Base-by-base conservation (phyloP, 2,113 vertebrate genomes). In the Tachuris rubrigastra region DNA sequence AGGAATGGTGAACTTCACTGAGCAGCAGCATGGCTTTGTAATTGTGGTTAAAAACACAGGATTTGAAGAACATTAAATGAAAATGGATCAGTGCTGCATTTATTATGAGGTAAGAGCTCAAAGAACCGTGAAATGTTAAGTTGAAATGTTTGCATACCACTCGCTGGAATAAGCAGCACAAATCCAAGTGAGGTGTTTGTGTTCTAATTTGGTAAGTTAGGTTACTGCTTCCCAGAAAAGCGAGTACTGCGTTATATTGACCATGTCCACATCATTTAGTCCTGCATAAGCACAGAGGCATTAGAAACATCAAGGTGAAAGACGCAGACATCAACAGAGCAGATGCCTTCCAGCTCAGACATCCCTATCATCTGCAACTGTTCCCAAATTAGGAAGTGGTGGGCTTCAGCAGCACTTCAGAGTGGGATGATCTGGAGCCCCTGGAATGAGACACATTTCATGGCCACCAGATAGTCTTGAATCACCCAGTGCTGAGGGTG, bases 351-450 rank as follows among this genome's bases (percentile, higher is more conserved):
- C 79, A 44, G 87, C 91, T 90, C 76, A 55, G 95, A 30, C 16
- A 1, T 74, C 52, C 14, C 41, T 30, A 12, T 68, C 68, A 46
- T 65, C 81, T 21, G 31, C 49, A 25, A 0, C n/a, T 0, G 3
- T 46, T 93, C 62, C 96, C 97, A 92, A 91, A 81, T 94, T 83
- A 72, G 97, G 96, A 91, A 94, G 66, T 1, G 31, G 67, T 95
- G 90, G 88, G 85, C 67, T 96, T 85, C 50, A 37, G 75, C 52
- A 18, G 52, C n/a, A 0, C 76, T 63, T 6, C 8, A 18, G 35
- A 60, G 89, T 14, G 4, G 21, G 86, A 74, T 94, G 95, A 94
- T 86, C 41, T 91, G 90, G 24, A 95, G 68, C 41, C 77, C 89
- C 65, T 95, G 96, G 92, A 75, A 93, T 95, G 96, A 90, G 41